Conservation (phyloP, 1,140 invertebrate species). For the Psix sp. region DNA sequence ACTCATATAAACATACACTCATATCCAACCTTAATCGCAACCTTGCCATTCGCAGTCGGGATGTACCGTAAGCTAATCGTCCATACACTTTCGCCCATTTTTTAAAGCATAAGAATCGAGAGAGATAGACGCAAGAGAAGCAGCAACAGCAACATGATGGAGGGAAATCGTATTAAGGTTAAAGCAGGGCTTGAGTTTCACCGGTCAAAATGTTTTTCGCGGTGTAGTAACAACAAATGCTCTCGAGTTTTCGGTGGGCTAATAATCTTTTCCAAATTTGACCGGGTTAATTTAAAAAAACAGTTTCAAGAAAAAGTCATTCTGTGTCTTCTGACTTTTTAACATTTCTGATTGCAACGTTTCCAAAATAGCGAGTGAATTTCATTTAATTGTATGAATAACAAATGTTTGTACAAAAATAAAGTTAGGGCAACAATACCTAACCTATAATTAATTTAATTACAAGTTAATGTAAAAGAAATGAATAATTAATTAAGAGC, state of each 20-base stretch:
- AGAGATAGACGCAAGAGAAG: slow-evolving; percentile 8
- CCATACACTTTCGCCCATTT: slow-evolving; percentile 52
- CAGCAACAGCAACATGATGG: slow-evolving; percentile 4
- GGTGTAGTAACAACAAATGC: slow-evolving; percentile 22
- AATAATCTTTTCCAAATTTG: slow-evolving; percentile 7
- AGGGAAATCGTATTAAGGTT: slow-evolving; percentile 42
- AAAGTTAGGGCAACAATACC: no score
- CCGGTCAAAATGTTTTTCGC: slow-evolving; percentile 30
- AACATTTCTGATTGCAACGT: no score
- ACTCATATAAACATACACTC: slow-evolving; percentile 3
- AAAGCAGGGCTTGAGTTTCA: slow-evolving; percentile 42
- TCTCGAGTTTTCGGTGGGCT: slow-evolving; percentile 52
- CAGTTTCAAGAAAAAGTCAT: no score
- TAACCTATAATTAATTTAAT: no score
- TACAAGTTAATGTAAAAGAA: no score
- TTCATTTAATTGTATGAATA: no score
- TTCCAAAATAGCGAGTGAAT: no score
- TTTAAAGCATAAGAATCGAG: slow-evolving; percentile 27
- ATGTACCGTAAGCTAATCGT: slow-evolving; percentile 56
- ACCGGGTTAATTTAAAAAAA: no score
- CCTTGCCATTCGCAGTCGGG: slow-evolving; percentile 46
- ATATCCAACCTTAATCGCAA: slow-evolving; percentile 44
- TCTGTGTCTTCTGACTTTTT: no score
- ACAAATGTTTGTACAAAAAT: no score
- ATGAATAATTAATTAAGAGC: no score